phyloP scores from a whole-genome alignment of 2,888 invertebrate genomes.

The Subacronicta megacephala region DNA sequence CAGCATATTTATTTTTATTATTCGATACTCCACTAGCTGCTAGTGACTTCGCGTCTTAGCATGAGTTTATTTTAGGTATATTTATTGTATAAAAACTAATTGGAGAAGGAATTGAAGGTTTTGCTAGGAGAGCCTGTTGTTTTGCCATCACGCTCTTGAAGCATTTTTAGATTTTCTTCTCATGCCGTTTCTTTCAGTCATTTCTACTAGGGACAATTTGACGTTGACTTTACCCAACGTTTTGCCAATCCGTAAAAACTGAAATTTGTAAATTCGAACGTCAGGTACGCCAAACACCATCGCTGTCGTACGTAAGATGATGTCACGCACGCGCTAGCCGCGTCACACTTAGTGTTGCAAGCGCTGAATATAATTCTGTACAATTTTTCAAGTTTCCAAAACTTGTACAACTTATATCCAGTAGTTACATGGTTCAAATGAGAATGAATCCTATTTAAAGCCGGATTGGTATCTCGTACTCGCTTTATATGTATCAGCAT shows the following conservation, averaged over 20 bases:
- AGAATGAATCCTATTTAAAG: conserved; percentile 73
- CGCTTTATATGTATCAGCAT: conserved; percentile 65
- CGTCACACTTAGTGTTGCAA: conserved; percentile 53
- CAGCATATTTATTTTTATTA: no score
- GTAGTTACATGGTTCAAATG: conserved; percentile 81
- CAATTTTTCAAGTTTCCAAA: conserved; percentile 5
- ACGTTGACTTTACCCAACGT: neutral
- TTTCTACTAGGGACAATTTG: no score
- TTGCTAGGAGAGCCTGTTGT: no score
- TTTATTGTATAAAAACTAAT: no score
- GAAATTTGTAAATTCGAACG: neutral
- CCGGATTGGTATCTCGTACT: conserved; percentile 44
- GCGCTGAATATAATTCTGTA: conserved; percentile 38
- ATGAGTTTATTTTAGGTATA: no score
- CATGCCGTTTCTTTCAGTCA: no score
- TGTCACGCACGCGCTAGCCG: conserved; percentile 52
- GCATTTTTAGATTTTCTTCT: no score
- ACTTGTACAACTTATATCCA: conserved; percentile 52
- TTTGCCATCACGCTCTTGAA: no score
- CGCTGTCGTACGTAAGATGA: conserved; percentile 50
- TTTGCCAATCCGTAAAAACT: conserved; percentile 11
- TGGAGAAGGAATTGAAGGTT: no score
- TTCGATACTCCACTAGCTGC: no score
- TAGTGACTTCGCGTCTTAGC: no score
- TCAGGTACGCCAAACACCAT: conserved; percentile 31